Evolutionary conservation across 1,140 invertebrate genomes (phyloP).

Genomic region (Prorops nasuta): DNA sequence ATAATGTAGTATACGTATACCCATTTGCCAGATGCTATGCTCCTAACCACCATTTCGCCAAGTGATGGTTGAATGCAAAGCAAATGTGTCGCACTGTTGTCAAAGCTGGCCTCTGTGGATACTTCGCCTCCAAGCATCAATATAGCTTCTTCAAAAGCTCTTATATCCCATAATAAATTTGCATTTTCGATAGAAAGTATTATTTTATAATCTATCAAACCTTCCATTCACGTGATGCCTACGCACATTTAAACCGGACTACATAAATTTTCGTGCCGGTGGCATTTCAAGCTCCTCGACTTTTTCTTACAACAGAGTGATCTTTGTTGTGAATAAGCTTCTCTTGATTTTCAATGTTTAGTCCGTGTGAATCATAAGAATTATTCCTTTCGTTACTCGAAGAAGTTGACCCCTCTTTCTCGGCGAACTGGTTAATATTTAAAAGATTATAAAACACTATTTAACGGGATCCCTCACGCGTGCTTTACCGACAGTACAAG

Average conservation of each 20-base stretch:
- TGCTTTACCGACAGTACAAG: too few species aligned
- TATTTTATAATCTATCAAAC: background rate
- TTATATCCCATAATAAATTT: conserved; percentile 40
- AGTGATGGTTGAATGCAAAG: conserved; percentile 70
- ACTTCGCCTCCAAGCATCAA: conserved; percentile 67
- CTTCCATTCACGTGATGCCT: background rate
- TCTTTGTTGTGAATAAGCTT: too few species aligned
- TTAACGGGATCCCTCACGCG: too few species aligned
- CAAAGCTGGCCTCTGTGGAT: conserved; percentile 62
- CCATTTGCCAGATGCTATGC: conserved; percentile 85
- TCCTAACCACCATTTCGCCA: conserved; percentile 83
- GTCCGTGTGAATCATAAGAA: too few species aligned
- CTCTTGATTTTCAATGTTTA: background rate
- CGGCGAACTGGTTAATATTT: too few species aligned
- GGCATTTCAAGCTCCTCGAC: too few species aligned
- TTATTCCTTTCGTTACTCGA: too few species aligned
- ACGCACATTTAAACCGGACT: conserved; percentile 45
- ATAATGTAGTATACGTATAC: conserved; percentile 73
- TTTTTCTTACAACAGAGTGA: conserved; percentile 45
- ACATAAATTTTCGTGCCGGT: conserved; percentile 48
- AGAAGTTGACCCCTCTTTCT: too few species aligned
- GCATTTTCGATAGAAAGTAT: background rate
- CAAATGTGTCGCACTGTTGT: conserved; percentile 73
- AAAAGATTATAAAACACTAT: too few species aligned
- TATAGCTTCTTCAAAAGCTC: conserved; percentile 58